Evolutionary conservation across 2,888 invertebrate genomes (phyloP).

Genomic region (Perizoma affinitatum): DNA sequence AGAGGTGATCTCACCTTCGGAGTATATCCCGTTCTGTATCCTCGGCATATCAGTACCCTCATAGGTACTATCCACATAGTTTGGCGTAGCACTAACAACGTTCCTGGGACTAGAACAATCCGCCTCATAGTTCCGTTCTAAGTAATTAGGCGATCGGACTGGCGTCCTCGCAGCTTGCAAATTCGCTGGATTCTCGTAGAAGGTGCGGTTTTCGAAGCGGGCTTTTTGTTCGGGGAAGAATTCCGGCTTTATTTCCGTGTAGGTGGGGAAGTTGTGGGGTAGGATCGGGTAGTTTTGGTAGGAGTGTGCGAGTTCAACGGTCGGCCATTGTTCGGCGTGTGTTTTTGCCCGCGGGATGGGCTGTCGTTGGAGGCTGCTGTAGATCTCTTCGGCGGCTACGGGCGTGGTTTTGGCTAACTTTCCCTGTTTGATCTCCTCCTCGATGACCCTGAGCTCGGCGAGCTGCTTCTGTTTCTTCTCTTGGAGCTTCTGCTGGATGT

Average conservation of each 20-base stretch:
- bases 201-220: slow-evolving; percentile 65
- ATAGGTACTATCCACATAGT: slow-evolving; percentile 67
- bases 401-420: slow-evolving; percentile 86
- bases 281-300: slow-evolving; percentile 77
- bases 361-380: slow-evolving; percentile 82
- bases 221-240: slow-evolving; percentile 59
- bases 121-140: slow-evolving; percentile 66
- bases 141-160: slow-evolving; percentile 64
- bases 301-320: slow-evolving; percentile 72
- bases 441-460: slow-evolving; percentile 89
- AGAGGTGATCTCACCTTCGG: slow-evolving; percentile 52
- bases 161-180: slow-evolving; percentile 57
- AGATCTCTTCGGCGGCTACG: slow-evolving; percentile 82
- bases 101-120: slow-evolving; percentile 72
- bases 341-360: slow-evolving; percentile 89
- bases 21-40: slow-evolving; percentile 59
- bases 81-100: slow-evolving; percentile 67
- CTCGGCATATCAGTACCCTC: slow-evolving; percentile 57
- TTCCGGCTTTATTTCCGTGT: slow-evolving; percentile 73
- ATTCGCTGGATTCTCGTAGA: slow-evolving; percentile 71
- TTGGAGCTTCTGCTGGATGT: slow-evolving; percentile 93
- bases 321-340: slow-evolving; percentile 84
- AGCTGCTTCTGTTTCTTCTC: slow-evolving; percentile 95
- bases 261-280: slow-evolving; percentile 71
- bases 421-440: slow-evolving; percentile 94